phyloP scores from a whole-genome alignment of 2,888 invertebrate genomes.

The Ophraella communa region DNA sequence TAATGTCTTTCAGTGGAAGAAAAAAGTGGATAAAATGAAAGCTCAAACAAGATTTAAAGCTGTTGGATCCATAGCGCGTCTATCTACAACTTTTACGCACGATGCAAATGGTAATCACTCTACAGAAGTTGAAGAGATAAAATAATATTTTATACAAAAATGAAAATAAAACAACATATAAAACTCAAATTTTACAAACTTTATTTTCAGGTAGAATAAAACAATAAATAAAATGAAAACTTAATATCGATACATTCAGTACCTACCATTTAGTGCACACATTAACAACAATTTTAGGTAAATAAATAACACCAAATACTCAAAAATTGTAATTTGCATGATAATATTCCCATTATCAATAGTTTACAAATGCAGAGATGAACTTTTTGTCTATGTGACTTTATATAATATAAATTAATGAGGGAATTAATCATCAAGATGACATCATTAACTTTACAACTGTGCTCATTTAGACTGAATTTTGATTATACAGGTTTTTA shows the following conservation, averaged over 20 bases:
- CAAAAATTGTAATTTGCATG: neutral
- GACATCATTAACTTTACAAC: no score
- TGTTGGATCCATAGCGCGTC: constrained; percentile 68
- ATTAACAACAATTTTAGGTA: constrained; percentile 28
- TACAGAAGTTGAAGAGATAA: neutral
- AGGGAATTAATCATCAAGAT: no score
- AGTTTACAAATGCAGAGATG: neutral
- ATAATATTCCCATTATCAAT: neutral
- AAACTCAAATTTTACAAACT: neutral
- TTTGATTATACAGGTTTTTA: no score
- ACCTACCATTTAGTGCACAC: constrained; percentile 30
- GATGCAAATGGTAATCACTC: constrained; percentile 29
- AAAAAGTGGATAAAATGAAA: constrained; percentile 69
- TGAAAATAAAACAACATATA: neutral
- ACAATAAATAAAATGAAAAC: constrained; percentile 22
- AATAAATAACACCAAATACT: constrained; percentile 12
- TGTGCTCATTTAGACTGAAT: no score
- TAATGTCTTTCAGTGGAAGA: constrained; percentile 67
- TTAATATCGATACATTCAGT: constrained; percentile 28
- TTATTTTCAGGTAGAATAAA: constrained; percentile 2
- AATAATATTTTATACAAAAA: neutral
- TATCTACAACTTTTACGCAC: constrained; percentile 57
- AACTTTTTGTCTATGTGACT: no score
- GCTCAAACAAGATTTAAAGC: constrained; percentile 73
- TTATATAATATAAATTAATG: no score